Conservation (phyloP, 2,113 vertebrate species). For the Oryctolagus cuniculus region DNA sequence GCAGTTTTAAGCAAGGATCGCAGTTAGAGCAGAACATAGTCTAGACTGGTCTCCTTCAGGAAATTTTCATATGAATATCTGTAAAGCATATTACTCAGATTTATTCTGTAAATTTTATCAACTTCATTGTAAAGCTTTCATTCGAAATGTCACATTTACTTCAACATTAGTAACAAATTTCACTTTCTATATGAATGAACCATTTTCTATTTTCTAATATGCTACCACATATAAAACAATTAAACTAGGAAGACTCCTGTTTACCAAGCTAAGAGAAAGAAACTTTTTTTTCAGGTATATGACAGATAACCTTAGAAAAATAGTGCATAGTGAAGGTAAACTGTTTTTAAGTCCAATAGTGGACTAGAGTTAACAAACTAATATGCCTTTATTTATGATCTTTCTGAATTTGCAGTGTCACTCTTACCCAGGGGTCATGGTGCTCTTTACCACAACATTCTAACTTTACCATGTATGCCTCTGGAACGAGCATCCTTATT, state of each 20-base stretch:
- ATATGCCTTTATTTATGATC: neutral
- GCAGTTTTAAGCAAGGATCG: constrained; percentile 92
- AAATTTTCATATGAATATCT: constrained; percentile 90
- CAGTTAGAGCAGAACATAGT: constrained; percentile 89
- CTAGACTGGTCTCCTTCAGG: constrained; percentile 89
- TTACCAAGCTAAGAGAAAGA: constrained; percentile 48
- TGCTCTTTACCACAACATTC: neutral
- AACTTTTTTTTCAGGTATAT: neutral
- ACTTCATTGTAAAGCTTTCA: constrained; percentile 83
- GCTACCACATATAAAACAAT: neutral
- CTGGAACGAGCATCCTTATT: neutral
- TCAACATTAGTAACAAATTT: constrained; percentile 40
- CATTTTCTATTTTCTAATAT: constrained; percentile 56
- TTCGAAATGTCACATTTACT: constrained; percentile 76
- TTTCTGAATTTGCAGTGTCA: neutral
- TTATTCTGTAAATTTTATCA: constrained; percentile 84
- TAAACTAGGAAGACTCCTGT: constrained; percentile 13
- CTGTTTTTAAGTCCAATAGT: neutral
- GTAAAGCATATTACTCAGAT: constrained; percentile 90
- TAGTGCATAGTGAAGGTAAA: neutral
- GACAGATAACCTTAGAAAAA: neutral
- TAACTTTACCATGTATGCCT: neutral
- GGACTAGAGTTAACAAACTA: neutral
- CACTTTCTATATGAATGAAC: neutral
- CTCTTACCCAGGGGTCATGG: neutral